phyloP scores from a whole-genome alignment of 2,888 invertebrate genomes.

The Cryptocheilus praepositus region DNA sequence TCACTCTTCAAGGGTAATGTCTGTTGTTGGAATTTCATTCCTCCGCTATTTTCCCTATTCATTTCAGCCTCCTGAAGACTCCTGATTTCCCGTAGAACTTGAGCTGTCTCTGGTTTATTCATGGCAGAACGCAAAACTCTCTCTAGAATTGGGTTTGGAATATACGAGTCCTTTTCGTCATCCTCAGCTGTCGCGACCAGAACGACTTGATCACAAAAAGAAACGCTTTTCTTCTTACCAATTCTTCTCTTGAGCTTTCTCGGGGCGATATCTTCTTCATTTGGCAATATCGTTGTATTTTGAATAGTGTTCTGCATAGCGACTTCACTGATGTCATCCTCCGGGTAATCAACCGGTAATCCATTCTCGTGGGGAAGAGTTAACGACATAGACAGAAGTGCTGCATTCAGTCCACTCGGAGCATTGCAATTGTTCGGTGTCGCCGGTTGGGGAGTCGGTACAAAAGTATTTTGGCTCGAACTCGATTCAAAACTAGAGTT shows the following conservation, averaged over 20 bases:
- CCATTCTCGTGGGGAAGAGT: constrained; percentile 77
- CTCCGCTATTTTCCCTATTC: constrained; percentile 69
- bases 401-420: constrained; percentile 66
- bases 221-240: constrained; percentile 93
- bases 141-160: constrained; percentile 93
- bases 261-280: constrained; percentile 72
- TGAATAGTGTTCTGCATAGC: constrained; percentile 73
- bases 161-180: constrained; percentile 92
- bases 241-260: constrained; percentile 77
- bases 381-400: constrained; percentile 69
- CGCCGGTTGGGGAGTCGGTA: constrained; percentile 33
- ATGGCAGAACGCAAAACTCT: constrained; percentile 89
- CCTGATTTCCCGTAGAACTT: constrained; percentile 77
- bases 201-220: constrained; percentile 96
- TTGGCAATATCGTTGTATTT: constrained; percentile 70
- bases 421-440: constrained; percentile 43
- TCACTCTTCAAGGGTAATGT: constrained; percentile 73
- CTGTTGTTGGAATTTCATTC: constrained; percentile 73
- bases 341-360: constrained; percentile 71
- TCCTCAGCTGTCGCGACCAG: constrained; percentile 94
- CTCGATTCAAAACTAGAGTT: constrained; percentile 55
- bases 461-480: constrained; percentile 56
- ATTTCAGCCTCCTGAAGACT: constrained; percentile 74
- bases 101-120: constrained; percentile 82
- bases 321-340: constrained; percentile 71